These are phyloP conservation scores for Galaxea fascicularis DNA, from an alignment of 92 coral and sea anemone species.

Conservation along the genomic window DNA sequence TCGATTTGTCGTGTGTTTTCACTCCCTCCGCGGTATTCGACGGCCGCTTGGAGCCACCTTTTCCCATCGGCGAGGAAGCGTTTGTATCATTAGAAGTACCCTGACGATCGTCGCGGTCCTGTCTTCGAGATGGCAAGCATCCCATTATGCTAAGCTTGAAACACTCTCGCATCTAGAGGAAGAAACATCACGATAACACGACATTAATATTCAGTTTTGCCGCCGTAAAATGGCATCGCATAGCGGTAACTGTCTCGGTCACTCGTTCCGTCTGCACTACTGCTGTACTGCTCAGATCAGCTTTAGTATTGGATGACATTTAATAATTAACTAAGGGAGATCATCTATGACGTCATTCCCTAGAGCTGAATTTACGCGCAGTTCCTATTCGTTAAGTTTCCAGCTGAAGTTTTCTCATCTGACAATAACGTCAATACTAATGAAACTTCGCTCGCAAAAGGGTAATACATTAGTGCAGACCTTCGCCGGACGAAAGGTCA, in stretches of 20 bases:
- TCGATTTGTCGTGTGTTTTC: slow-evolving; percentile 44
- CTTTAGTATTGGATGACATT: slow-evolving; percentile 60
- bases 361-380: slow-evolving; percentile 21
- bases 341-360: slow-evolving; percentile 61
- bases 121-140: slow-evolving; percentile 89
- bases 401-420: neutral
- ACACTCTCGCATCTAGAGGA: slow-evolving; percentile 86
- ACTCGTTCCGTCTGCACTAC: neutral
- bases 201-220: slow-evolving; percentile 46
- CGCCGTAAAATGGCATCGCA: slow-evolving; percentile 30
- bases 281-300: slow-evolving; percentile 36
- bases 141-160: slow-evolving; percentile 89
- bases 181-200: slow-evolving; percentile 36
- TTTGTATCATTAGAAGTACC: slow-evolving; percentile 57
- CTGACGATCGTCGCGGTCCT: slow-evolving; percentile 43
- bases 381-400: slow-evolving; percentile 38
- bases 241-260: slow-evolving; percentile 5
- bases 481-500: slow-evolving; percentile 19
- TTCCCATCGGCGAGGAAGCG: slow-evolving; percentile 45
- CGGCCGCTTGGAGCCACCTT: slow-evolving; percentile 46
- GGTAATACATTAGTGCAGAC: neutral
- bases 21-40: slow-evolving; percentile 47
- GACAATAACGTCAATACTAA: slow-evolving; percentile 4
- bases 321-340: slow-evolving; percentile 78
- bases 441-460: neutral